phyloP scores from a whole-genome alignment of 1,140 invertebrate genomes.

The Acromyrmex echinatior region DNA sequence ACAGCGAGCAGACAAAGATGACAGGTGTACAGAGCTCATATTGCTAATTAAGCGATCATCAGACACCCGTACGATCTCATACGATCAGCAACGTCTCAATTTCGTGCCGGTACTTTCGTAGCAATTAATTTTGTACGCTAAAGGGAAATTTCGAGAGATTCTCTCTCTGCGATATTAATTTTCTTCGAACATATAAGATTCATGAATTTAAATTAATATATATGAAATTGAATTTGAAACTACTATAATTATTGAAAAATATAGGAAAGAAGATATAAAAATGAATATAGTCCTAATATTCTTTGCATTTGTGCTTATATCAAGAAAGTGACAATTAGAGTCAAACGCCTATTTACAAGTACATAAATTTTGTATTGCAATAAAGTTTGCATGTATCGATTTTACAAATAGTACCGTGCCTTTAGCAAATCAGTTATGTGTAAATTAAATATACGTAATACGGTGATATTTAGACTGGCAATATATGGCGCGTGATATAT shows the following conservation, averaged over 20 bases:
- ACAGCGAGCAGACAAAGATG: constrained; percentile 57
- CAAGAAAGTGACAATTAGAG: background rate
- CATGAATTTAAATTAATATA: background rate
- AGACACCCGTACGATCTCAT: background rate
- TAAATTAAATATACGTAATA: constrained; percentile 40
- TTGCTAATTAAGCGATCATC: constrained; percentile 39
- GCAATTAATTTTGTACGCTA: constrained; percentile 26
- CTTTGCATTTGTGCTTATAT: background rate
- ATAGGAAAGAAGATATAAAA: background rate
- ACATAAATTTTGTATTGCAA: background rate
- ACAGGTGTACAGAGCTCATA: constrained; percentile 54
- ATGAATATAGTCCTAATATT: background rate
- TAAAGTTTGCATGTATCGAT: constrained; percentile 24
- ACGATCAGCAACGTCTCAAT: constrained; percentile 34
- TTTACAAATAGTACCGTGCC: constrained; percentile 16
- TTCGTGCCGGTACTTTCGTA: background rate
- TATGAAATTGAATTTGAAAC: background rate
- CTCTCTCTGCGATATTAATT: background rate
- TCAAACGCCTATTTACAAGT: background rate
- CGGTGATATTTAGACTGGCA: constrained; percentile 19
- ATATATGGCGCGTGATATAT: constrained; percentile 7
- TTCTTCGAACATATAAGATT: background rate
- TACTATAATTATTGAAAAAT: background rate
- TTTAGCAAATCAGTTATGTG: constrained; percentile 32
- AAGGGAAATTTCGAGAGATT: background rate